phyloP scores from a whole-genome alignment of 2,888 invertebrate genomes.

The Isotomurus palustris region DNA sequence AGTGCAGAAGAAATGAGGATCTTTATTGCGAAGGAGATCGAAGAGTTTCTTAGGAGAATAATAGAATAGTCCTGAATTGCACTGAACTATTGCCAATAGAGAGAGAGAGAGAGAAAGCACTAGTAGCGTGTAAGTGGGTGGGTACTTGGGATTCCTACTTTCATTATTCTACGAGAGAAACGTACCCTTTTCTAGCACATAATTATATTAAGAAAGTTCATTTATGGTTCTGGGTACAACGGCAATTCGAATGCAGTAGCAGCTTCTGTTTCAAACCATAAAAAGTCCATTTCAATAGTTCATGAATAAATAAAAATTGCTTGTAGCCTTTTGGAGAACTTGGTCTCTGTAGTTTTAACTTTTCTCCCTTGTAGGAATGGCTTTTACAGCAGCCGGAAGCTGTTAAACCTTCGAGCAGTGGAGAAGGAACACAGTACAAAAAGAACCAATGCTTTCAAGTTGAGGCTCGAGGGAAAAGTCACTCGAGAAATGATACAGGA shows the following conservation, averaged over 20 bases:
- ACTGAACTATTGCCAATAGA: no score
- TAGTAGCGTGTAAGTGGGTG: no score
- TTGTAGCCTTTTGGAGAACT: no score
- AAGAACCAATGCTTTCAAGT: neutral
- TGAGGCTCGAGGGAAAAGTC: constrained; percentile 11
- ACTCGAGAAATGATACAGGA: neutral
- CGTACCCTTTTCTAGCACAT: neutral
- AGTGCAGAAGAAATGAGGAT: no score
- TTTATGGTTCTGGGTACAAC: constrained; percentile 1
- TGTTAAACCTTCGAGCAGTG: constrained; percentile 9
- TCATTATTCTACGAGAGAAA: no score
- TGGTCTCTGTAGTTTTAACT: constrained; percentile 12
- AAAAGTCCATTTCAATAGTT: constrained; percentile 10
- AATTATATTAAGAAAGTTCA: constrained; percentile 14
- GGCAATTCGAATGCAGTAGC: neutral
- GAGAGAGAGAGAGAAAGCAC: no score
- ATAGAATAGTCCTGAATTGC: no score
- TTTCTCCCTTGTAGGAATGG: constrained; percentile 1
- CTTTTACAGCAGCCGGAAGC: constrained; percentile 8
- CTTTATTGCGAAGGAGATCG: no score
- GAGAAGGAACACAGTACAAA: no score
- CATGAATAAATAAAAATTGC: constrained; percentile 14
- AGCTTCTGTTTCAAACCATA: constrained; percentile 8
- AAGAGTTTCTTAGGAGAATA: no score
- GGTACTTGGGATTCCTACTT: no score